Base-by-base conservation (phyloP, 2,888 invertebrate genomes). In the Vesta saturnalis region DNA sequence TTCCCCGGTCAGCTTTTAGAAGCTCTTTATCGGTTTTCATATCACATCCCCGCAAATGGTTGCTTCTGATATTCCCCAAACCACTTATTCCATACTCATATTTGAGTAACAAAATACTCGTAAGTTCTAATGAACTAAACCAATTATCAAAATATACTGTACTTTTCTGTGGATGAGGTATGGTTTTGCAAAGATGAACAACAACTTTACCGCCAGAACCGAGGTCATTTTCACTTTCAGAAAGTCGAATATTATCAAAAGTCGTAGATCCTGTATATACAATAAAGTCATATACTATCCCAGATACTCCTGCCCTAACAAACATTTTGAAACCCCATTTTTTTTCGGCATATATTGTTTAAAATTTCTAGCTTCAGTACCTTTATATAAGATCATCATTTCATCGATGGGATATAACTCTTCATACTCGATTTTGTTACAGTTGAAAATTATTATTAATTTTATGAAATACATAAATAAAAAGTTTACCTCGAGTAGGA, bases 101-200 rank as follows among this genome's bases (percentile, higher is more conserved):
- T 49, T 47, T 16, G 12, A 72, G 60, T 54, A 60, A 58, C 1
- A 56, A 8, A 58, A 73, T 69, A n/a, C n/a, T n/a, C n/a, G n/a
- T n/a, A 19, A 68, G 23, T 16, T 58, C 30, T 16, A 70, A 46
- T 22, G 61, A 60, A 1, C 70, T 67, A 60, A 73, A 72, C 62
- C 55, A 77, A 58, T 74, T 77, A 56, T 78, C 76, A 62, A 73
- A 75, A 62, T 73, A 77, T 6, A 77, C 67, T 56, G 69, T 54
- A 14, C 52, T 30, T 8, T 54, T 5, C 39, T 72, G 47, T 16
- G 67, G 64, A 22, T 70, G 30, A n/a, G 52, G 35, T 16, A 73
- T 60, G 15, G 57, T 60, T 62, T 69, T 71, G n/a, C 59, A 57
- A 12, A 68, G 58, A 16, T 59, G 47, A 30, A 66, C 46, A 43